phyloP scores from a whole-genome alignment of 64 coral and sea anemone genomes.

The Dendrophyllia cribrosa region DNA sequence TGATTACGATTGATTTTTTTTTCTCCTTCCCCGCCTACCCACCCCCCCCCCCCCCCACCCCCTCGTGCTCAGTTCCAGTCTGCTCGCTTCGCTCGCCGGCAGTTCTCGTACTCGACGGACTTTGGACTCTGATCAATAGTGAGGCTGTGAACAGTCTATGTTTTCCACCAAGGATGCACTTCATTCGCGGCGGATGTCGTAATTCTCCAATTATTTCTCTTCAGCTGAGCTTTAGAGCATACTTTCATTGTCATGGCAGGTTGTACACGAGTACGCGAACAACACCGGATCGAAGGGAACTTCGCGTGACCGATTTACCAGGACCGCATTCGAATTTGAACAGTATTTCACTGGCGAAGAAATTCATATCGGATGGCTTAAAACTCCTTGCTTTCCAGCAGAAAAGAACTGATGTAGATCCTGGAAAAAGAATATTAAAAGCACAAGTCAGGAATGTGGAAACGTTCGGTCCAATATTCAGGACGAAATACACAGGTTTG shows the following conservation, averaged over 20 bases:
- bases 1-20: too few species aligned
- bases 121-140: too few species aligned
- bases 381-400: not conserved
- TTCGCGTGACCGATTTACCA: not conserved
- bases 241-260: not conserved
- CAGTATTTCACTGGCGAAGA: not conserved
- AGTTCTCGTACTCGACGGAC: too few species aligned
- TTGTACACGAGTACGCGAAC: too few species aligned
- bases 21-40: too few species aligned
- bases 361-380: not conserved
- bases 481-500: not conserved
- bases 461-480: not conserved
- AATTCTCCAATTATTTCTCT: not conserved
- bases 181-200: not conserved
- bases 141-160: too few species aligned
- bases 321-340: not conserved
- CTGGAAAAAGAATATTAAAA: not conserved
- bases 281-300: not conserved
- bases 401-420: not conserved
- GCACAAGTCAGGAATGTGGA: not conserved
- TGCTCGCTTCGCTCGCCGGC: too few species aligned
- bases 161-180: too few species aligned
- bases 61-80: too few species aligned
- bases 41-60: too few species aligned
- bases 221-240: not conserved